Conservation (phyloP, 2,888 invertebrate genomes). For the Scaptomyza reducta region DNA sequence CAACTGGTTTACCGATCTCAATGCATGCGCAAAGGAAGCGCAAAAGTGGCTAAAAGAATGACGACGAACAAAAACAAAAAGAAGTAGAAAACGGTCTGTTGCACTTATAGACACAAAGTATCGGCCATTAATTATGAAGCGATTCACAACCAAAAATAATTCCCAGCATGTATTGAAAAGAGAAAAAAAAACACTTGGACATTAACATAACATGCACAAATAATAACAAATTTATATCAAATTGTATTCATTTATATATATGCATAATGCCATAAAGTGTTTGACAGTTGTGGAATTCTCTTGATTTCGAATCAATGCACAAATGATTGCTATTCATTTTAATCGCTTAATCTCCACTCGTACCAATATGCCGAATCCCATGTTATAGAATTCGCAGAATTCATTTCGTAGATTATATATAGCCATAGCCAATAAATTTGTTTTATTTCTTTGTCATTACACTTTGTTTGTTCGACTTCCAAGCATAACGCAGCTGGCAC, state of each 20-base stretch:
- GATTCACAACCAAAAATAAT: not conserved
- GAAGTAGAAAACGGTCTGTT: not conserved
- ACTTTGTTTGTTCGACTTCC: no score
- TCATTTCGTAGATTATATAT: not conserved
- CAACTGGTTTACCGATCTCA: conserved; percentile 39
- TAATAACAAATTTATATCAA: not conserved
- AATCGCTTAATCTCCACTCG: not conserved
- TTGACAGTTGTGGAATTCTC: conserved; percentile 14
- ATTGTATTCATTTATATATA: conserved; percentile 11
- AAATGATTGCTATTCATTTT: not conserved
- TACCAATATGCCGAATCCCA: no score
- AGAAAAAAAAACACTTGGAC: conserved; percentile 2
- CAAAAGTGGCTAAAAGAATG: not conserved
- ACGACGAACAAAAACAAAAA: not conserved
- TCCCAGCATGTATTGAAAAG: not conserved
- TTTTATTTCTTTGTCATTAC: no score
- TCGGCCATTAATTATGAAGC: conserved; percentile 28
- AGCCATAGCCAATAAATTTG: no score
- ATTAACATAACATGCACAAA: conserved; percentile 24
- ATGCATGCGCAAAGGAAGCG: conserved; percentile 7
- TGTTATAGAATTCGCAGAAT: no score
- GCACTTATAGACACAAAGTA: conserved; percentile 24
- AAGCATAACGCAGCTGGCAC: not conserved
- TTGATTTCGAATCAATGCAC: conserved; percentile 9
- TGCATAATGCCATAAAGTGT: conserved; percentile 14